A percentile compares a stretch with the other conserved stretches of the same genome.
Evolutionary conservation across 2,113 vertebrate species (phyloP).

Genomic region (Tinamus guttatus): DNA sequence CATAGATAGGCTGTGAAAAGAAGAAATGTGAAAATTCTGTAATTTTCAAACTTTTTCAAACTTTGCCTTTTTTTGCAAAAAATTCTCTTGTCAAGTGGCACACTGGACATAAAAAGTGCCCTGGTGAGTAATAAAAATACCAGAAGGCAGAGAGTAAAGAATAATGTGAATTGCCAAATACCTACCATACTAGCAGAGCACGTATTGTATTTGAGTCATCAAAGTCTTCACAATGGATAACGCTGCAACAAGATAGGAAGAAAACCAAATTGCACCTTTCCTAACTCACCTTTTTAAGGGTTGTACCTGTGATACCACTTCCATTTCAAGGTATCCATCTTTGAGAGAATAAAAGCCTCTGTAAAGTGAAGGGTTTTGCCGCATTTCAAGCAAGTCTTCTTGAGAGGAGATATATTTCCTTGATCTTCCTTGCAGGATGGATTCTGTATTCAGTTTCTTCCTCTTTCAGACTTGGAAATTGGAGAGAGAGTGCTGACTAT

Average conservation of each 20-base stretch:
- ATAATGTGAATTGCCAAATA: not conserved
- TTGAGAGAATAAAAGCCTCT: not conserved
- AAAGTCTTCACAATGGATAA: not conserved
- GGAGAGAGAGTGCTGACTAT: not conserved
- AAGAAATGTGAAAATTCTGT: not conserved
- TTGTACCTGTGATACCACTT: not conserved
- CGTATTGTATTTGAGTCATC: not conserved
- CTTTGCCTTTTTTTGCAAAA: not conserved
- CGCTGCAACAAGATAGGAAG: not conserved
- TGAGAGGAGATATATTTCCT: rapidly evolving
- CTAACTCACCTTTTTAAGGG: not conserved
- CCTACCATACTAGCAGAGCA: not conserved
- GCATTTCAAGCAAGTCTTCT: rapidly evolving
- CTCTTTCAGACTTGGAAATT: not conserved
- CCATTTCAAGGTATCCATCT: not conserved
- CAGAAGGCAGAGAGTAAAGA: not conserved
- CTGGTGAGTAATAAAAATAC: not conserved
- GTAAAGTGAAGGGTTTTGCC: not conserved
- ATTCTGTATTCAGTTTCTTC: not conserved
- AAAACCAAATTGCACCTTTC: not conserved
- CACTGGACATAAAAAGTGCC: not conserved
- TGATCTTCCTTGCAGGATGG: not conserved
- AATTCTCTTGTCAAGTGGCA: not conserved
- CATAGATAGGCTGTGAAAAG: not conserved
- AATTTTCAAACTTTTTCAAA: not conserved